phyloP scores from a whole-genome alignment of 2,888 invertebrate species.

The Hydroisotoma schaefferi region DNA sequence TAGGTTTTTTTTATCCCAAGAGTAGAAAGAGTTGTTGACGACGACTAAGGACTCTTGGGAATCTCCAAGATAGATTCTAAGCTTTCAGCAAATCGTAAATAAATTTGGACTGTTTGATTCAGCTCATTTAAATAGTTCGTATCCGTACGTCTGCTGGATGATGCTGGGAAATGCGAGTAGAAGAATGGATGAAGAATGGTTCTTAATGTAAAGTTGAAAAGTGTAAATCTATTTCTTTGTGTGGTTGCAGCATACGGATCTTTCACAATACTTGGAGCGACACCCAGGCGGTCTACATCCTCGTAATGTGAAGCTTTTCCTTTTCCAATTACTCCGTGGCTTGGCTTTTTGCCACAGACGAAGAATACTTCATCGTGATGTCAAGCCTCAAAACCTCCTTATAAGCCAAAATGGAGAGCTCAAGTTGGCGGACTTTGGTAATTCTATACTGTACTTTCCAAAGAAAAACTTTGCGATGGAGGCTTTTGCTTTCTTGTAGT shows the following conservation, averaged over 20 bases:
- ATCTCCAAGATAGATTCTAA: no score
- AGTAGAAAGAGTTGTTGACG: no score
- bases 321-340: conserved; percentile 95
- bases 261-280: conserved; percentile 97
- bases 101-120: no score
- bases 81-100: no score
- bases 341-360: conserved; percentile 94
- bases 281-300: conserved; percentile 91
- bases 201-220: conserved; percentile 6
- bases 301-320: conserved; percentile 89
- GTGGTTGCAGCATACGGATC: conserved; percentile 80
- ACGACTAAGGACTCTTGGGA: no score
- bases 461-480: no score
- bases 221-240: conserved; percentile 27
- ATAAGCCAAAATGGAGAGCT: conserved; percentile 96
- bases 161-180: conserved; percentile 9
- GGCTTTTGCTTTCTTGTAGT: no score
- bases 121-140: no score
- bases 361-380: conserved; percentile 92
- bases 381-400: conserved; percentile 97
- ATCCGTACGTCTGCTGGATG: no score
- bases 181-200: neutral
- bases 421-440: conserved; percentile 92
- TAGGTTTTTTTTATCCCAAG: no score
- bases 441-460: no score